These are phyloP conservation scores for Pelobates fuscus DNA, from an alignment of 2,113 vertebrate genomes.

Conservation along the genomic window DNA sequence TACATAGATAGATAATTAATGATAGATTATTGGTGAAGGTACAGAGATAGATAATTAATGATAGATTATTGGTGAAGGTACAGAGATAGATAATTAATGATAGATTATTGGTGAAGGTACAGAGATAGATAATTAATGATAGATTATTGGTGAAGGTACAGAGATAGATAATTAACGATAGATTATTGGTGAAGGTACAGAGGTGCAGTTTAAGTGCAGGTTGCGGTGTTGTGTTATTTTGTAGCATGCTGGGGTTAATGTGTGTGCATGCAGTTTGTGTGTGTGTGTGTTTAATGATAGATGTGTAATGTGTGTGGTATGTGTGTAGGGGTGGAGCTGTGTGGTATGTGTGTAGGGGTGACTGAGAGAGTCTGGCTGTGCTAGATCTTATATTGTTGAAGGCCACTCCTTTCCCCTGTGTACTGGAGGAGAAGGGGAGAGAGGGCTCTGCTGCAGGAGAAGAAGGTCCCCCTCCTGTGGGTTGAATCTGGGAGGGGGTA, in stretches of 20 bases:
- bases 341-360: slow-evolving; percentile 45
- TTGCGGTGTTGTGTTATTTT: too few relatives aligned
- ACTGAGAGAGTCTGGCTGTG: slow-evolving; percentile 18
- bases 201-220: too few relatives aligned
- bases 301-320: slow-evolving; percentile 27
- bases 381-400: slow-evolving; percentile 30
- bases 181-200: too few relatives aligned
- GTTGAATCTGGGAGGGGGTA: slow-evolving; percentile 38
- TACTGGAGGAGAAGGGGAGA: slow-evolving; percentile 40
- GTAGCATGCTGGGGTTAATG: neutral
- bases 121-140: too few relatives aligned
- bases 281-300: neutral
- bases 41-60: too few relatives aligned
- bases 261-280: neutral
- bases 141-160: too few relatives aligned
- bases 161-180: too few relatives aligned
- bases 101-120: too few relatives aligned
- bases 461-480: slow-evolving; percentile 42
- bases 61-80: too few relatives aligned
- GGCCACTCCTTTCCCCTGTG: slow-evolving; percentile 51
- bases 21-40: too few relatives aligned
- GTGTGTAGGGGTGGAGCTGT: slow-evolving; percentile 33
- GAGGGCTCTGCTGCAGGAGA: slow-evolving; percentile 44
- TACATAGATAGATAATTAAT: too few relatives aligned
- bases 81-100: too few relatives aligned